Evolutionary conservation across 2,797 vertebrate species (phyloP), one percentile per base, ranked within the genome.

Genomic region (Hapalemur alaotrensis): DNA sequence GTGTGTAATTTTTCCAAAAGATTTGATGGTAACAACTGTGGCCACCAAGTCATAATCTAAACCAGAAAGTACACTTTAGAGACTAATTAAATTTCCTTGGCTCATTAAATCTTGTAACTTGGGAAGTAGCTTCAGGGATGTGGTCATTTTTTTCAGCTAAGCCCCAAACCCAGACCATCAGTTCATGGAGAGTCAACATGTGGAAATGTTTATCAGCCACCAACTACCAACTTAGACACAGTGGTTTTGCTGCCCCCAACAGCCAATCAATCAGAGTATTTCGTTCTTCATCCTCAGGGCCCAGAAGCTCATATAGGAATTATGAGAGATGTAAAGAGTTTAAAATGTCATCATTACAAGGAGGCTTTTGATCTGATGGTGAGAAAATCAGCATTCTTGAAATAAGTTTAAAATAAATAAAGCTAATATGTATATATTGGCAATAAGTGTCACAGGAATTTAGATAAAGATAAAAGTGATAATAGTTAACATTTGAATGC

Each of bases 71-170:
- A 91, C 50, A 83, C 94, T 90, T 96, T 59, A 65, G 91, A 72
- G 88, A 92, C 94, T 93, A 95, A 97, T 97, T 97, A 52, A 95
- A 95, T 97, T 95, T 94, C 93, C 94, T 93, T 72, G 89, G 94
- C 52, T 97, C 93, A 91, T 97, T 96, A 96, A 96, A 78, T 95
- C 85, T 88, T 4, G 5, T 97, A 86, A 94, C 95, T 93, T 95
- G 88, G 92, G 91, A 97, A 96, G 92, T 92, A 78, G 50, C 59
- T 95, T 89, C 52, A 86, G 28, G 73, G 65, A 94, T 92, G 90
- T 89, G 86, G 81, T 93, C 59, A 81, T 89, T 96, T 65, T 65
- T 95, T 94, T 73, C 87, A 90, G 73, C 84, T 95, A 78, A 83
- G 32, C 67, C 28, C 75, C 65, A 78, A 92, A 54, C 59, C 38